Evolutionary conservation across 1,140 invertebrate genomes (phyloP).

Genomic region (Halictus rubicundus): DNA sequence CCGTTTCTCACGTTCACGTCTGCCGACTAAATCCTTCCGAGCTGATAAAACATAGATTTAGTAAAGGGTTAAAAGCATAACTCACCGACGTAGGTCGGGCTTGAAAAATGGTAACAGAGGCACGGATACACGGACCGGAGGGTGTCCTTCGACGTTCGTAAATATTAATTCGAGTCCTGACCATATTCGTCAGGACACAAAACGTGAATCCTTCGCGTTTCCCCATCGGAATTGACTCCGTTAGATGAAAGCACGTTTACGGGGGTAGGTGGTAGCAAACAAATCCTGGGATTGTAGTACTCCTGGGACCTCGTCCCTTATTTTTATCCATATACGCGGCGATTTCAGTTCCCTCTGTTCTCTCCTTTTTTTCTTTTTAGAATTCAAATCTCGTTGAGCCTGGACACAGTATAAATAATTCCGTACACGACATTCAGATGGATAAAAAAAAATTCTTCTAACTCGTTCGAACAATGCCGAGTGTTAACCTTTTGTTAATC

Average conservation of each 20-base stretch:
- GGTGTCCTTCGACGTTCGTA: slow-evolving; percentile 38
- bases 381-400: slow-evolving; percentile 23
- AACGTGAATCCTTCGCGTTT: slow-evolving; percentile 29
- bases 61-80: not conserved
- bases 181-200: slow-evolving; percentile 40
- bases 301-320: slow-evolving; percentile 54
- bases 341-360: slow-evolving; percentile 16
- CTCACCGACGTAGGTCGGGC: not conserved
- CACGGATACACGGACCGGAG: not conserved
- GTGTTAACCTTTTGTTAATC: too few relatives aligned
- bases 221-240: slow-evolving; percentile 41
- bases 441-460: not conserved
- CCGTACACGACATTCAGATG: slow-evolving; percentile 9
- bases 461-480: not conserved
- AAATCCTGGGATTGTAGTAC: slow-evolving; percentile 55
- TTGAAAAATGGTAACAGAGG: slow-evolving; percentile 23
- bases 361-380: not conserved
- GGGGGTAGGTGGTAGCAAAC: slow-evolving; percentile 50
- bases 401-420: slow-evolving; percentile 37
- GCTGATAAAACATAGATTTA: not conserved
- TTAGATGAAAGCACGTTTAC: slow-evolving; percentile 56
- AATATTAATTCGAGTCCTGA: slow-evolving; percentile 53
- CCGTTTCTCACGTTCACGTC: not conserved
- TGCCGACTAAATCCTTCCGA: not conserved
- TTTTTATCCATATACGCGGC: slow-evolving; percentile 19